Evolutionary conservation across 2,888 invertebrate species (phyloP), one percentile per base, ranked within the genome.

Genomic region (Cheilosia vulpina): DNA sequence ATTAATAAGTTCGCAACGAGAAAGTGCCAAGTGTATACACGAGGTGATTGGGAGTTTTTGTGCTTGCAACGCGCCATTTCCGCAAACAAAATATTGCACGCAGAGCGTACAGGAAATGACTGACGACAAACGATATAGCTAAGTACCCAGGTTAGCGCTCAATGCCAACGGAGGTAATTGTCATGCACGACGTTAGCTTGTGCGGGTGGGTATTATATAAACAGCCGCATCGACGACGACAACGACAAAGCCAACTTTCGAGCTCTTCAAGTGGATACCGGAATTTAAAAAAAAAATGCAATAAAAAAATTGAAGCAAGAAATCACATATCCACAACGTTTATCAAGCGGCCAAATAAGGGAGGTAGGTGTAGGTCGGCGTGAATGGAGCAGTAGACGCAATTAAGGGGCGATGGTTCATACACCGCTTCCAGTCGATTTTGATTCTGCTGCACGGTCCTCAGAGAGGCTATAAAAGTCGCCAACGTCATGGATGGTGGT

Each of bases 151-250:
- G 57, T 47, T 66, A 57, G 38, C 58, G 21, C 47, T 76, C 80
- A 85, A 85, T 80, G 84, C 75, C 76, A 68, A 53, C 15, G 34
- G 58, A 34, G n/a, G 21, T 80, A 69, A 78, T 85, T 85, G 75
- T 53, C 69, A 85, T 80, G 75, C 84, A 68, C 13, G 34, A 63
- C 80, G 50, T 19, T 27, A 9, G 21, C 47, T 57, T 38, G 53
- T 27, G 50, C 66, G 34, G 72, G 41, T 17, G 31, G 45, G 45
- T 27, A 9, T 57, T 47, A 57, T 47, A 45, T 27, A 52, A 62
- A 34, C 52, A 58, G 55, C 24, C 34, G 13, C 13, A n/a, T 17
- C 68, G 34, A 41, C 27, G 41, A 52, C 19, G 55, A 60, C 68
- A 43, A 53, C 41, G 38, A n/a, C 27, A 45, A 41, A 71, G 53